A percentile compares a stretch with the other conserved stretches of the same genome.
These are phyloP conservation scores for Clupea harengus DNA, from an alignment of 2,113 vertebrate species.

Conservation along the genomic window DNA sequence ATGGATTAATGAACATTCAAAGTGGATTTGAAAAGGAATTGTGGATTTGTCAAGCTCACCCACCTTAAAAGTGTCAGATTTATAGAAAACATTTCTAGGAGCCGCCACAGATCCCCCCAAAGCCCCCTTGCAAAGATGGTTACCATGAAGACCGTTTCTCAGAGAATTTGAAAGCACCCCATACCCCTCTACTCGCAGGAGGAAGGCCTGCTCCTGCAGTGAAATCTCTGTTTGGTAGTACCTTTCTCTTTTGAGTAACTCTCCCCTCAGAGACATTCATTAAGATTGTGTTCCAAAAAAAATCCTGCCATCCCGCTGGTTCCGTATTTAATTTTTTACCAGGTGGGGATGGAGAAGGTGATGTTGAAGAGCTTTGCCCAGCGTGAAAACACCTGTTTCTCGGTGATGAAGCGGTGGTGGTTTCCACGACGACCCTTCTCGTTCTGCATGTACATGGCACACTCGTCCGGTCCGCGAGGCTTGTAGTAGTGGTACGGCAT, in stretches of 20 bases:
- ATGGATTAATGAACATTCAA: background rate
- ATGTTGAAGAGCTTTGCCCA: slow-evolving; percentile 94
- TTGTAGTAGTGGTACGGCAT: slow-evolving; percentile 98
- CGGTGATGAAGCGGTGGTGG: slow-evolving; percentile 97
- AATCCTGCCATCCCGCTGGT: background rate
- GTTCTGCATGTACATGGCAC: slow-evolving; percentile 87
- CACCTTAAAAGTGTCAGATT: background rate
- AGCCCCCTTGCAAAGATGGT: background rate
- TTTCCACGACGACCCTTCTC: slow-evolving; percentile 84
- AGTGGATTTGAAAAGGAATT: background rate
- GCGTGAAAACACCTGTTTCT: slow-evolving; percentile 91
- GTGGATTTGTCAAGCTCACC: background rate
- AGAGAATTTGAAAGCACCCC: background rate
- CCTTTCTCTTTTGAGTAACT: background rate
- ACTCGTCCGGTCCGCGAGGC: slow-evolving; percentile 87
- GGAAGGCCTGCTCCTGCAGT: background rate
- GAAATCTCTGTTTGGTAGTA: background rate
- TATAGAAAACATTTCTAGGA: background rate
- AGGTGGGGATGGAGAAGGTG: slow-evolving; percentile 85
- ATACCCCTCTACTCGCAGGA: background rate
- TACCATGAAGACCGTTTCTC: background rate
- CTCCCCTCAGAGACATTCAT: background rate
- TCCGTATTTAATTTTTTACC: slow-evolving; percentile 62
- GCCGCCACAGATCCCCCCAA: background rate
- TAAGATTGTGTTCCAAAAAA: background rate